Evolutionary conservation across 2,113 vertebrate species (phyloP).

Genomic region (Oreocharis arfaki): DNA sequence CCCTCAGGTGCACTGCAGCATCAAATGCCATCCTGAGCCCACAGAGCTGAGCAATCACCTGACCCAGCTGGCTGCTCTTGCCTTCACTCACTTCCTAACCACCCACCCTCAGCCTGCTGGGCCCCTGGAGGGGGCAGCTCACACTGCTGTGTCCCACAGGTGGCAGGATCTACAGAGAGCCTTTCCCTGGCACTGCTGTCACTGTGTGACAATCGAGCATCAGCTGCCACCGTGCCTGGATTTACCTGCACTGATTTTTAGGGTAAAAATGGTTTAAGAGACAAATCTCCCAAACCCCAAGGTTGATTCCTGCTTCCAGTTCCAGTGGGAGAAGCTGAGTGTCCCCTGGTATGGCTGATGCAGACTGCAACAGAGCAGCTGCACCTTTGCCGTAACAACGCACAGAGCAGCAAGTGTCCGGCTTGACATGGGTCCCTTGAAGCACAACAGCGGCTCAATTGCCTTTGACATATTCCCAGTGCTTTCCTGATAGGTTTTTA

Average conservation of each 20-base stretch:
- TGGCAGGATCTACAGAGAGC: not conserved
- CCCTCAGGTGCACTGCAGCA: not conserved
- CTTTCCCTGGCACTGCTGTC: not conserved
- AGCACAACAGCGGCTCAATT: not conserved
- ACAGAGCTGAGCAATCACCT: not conserved
- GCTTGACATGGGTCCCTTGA: fast-evolving
- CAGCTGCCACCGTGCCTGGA: not conserved
- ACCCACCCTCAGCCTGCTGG: not conserved
- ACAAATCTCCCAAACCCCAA: not conserved
- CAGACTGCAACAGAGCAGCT: not conserved
- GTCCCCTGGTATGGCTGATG: not conserved
- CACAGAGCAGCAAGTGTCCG: not conserved
- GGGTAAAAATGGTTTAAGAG: not conserved
- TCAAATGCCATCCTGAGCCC: not conserved
- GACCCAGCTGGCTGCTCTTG: not conserved
- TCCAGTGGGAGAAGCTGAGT: not conserved
- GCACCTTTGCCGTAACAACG: not conserved
- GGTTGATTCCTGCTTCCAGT: not conserved
- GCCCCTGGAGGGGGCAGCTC: not conserved
- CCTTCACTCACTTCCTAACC: not conserved
- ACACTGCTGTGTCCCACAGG: not conserved
- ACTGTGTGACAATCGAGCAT: not conserved
- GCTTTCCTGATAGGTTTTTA: not conserved
- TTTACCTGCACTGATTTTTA: not conserved
- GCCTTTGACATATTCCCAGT: not conserved